Percentiles rank a stretch among this genome's conserved stretches.
Conservation (phyloP, 2,113 vertebrate species). For the Taurulus bubalis region DNA sequence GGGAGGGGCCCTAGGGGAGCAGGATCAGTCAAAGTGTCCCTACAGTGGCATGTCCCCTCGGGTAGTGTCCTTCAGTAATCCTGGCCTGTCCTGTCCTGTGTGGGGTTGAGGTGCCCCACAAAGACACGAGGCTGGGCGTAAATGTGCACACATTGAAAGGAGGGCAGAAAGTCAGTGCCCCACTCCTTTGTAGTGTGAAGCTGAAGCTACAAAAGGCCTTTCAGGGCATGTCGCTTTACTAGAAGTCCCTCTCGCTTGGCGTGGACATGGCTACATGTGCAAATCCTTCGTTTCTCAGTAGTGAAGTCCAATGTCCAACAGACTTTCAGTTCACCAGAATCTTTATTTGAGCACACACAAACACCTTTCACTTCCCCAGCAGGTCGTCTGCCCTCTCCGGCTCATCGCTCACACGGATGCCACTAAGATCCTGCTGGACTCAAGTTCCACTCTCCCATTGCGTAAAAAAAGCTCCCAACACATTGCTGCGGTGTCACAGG, state of each 20-base stretch:
- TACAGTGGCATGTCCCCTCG: constrained; percentile 65
- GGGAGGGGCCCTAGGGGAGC: constrained; percentile 65
- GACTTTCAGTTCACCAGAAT: constrained; percentile 41
- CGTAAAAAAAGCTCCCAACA: constrained; percentile 81
- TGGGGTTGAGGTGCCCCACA: constrained; percentile 43
- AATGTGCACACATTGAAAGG: constrained; percentile 58
- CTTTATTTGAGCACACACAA: constrained; percentile 43
- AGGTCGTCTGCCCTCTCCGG: constrained; percentile 57
- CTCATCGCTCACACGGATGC: constrained; percentile 75
- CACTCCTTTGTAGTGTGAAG: constrained; percentile 23
- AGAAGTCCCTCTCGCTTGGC: constrained; percentile 15
- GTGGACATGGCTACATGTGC: constrained; percentile 45
- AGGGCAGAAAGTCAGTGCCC: constrained; percentile 46
- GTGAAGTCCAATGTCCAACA: constrained; percentile 31
- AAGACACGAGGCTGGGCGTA: constrained; percentile 38
- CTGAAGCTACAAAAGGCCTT: constrained; percentile 56
- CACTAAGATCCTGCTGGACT: constrained; percentile 75
- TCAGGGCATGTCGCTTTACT: constrained; percentile 14
- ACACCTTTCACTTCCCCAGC: constrained; percentile 54
- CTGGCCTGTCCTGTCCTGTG: constrained; percentile 44
- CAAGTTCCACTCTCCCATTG: constrained; percentile 82
- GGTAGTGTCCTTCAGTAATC: constrained; percentile 75
- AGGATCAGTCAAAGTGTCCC: constrained; percentile 70
- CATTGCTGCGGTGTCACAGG: constrained; percentile 86
- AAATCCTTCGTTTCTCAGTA: constrained; percentile 46